These are phyloP conservation scores for Hylomyscus alleni DNA, from an alignment of 2,797 vertebrate genomes.

Conservation along the genomic window DNA sequence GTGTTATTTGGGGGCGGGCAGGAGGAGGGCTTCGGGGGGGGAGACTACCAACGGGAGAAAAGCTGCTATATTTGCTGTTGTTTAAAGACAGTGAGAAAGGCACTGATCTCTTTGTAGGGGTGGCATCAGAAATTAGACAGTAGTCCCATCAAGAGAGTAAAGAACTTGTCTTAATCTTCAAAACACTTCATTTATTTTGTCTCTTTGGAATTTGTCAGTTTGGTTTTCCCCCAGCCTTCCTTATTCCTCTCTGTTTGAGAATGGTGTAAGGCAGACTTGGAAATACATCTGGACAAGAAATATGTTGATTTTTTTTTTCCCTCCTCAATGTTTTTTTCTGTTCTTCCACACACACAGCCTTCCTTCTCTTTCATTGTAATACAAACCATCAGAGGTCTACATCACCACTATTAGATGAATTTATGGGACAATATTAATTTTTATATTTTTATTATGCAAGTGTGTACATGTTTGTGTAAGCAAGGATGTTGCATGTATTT, in stretches of 20 bases:
- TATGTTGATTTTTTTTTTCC: neutral
- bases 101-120: neutral
- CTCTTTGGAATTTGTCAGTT: slow-evolving; percentile 1
- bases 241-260: neutral
- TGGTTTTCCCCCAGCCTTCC: rapidly evolving
- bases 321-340: neutral
- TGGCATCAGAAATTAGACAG: neutral
- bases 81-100: neutral
- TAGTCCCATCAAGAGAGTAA: neutral
- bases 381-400: neutral
- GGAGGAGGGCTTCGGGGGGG: neutral
- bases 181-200: slow-evolving; percentile 43
- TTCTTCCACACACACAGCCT: neutral
- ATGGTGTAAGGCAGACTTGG: neutral
- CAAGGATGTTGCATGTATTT: too few relatives aligned
- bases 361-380: neutral
- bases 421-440: neutral
- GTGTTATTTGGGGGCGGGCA: neutral
- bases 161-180: neutral
- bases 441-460: neutral
- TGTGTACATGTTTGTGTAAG: neutral
- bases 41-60: neutral
- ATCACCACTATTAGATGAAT: neutral
- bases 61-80: neutral
- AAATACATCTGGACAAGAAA: slow-evolving; percentile 29